Evolutionary conservation across 2,797 vertebrate genomes (phyloP).

Genomic region (Chelonia mydas): DNA sequence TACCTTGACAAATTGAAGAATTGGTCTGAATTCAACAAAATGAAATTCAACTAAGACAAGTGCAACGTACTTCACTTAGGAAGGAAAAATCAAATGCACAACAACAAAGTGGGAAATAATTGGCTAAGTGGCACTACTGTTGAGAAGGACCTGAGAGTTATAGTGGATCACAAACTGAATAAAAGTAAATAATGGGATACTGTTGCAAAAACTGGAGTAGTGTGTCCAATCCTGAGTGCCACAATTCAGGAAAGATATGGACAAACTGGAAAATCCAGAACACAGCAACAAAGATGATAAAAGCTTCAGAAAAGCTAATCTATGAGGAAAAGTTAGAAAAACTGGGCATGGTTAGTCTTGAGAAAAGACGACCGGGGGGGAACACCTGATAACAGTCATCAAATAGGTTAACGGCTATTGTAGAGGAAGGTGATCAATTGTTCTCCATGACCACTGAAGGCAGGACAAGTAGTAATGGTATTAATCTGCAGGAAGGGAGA

Average conservation of each 20-base stretch:
- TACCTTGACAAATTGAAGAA: not conserved
- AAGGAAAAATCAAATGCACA: not conserved
- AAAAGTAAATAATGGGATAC: not conserved
- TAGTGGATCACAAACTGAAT: not conserved
- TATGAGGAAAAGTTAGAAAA: not conserved
- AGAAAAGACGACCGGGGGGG: not conserved
- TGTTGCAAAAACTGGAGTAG: not conserved
- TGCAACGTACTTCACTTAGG: not conserved
- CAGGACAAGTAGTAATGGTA: not conserved
- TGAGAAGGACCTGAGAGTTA: not conserved
- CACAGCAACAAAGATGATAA: not conserved
- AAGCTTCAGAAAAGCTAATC: not conserved
- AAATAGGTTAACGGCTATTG: not conserved
- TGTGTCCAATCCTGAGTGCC: not conserved
- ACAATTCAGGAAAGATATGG: not conserved
- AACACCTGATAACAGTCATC: not conserved
- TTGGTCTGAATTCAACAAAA: not conserved
- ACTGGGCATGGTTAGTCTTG: too few species aligned
- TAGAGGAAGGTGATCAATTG: not conserved
- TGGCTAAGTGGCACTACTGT: not conserved
- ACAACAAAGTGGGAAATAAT: not conserved
- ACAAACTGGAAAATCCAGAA: not conserved
- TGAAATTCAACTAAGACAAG: not conserved
- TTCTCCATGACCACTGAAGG: not conserved
- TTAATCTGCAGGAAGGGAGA: not conserved